These are phyloP conservation scores for Synanthedon myopaeformis DNA, from an alignment of 2,888 invertebrate species.

Conservation along the genomic window DNA sequence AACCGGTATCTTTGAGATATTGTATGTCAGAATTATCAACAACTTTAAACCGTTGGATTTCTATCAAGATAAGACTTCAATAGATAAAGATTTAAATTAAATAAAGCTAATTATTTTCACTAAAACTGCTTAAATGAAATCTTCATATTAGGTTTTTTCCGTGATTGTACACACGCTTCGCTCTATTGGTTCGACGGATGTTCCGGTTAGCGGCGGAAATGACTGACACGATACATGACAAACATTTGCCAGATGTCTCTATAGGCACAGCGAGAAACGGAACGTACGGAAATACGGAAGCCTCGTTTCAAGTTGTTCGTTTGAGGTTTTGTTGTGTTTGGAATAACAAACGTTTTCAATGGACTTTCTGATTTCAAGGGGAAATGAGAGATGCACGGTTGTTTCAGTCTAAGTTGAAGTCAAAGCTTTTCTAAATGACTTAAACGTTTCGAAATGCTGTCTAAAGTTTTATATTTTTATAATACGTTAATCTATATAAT, in stretches of 20 bases:
- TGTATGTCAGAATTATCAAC: too few species aligned
- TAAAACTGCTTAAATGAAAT: not conserved
- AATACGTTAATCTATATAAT: too few species aligned
- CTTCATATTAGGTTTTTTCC: not conserved
- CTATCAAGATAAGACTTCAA: too few species aligned
- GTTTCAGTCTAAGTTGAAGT: too few species aligned
- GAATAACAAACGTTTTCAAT: not conserved
- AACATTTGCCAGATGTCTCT: slow-evolving; percentile 6
- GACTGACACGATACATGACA: slow-evolving; percentile 28
- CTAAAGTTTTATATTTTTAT: too few species aligned
- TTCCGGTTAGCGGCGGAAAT: slow-evolving; percentile 32
- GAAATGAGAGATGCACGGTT: too few species aligned
- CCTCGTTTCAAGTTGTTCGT: not conserved
- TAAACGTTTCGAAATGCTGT: too few species aligned
- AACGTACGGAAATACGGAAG: not conserved
- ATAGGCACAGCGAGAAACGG: not conserved
- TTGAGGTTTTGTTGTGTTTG: not conserved
- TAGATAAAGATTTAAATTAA: too few species aligned
- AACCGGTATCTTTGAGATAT: too few species aligned
- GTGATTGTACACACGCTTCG: slow-evolving; percentile 1
- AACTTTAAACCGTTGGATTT: too few species aligned
- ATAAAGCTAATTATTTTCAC: too few species aligned
- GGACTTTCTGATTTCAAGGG: not conserved
- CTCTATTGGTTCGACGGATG: slow-evolving; percentile 26
- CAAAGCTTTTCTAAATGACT: too few species aligned